Evolutionary conservation across 1,140 invertebrate genomes (phyloP).

Genomic region (Nasonia giraulti): DNA sequence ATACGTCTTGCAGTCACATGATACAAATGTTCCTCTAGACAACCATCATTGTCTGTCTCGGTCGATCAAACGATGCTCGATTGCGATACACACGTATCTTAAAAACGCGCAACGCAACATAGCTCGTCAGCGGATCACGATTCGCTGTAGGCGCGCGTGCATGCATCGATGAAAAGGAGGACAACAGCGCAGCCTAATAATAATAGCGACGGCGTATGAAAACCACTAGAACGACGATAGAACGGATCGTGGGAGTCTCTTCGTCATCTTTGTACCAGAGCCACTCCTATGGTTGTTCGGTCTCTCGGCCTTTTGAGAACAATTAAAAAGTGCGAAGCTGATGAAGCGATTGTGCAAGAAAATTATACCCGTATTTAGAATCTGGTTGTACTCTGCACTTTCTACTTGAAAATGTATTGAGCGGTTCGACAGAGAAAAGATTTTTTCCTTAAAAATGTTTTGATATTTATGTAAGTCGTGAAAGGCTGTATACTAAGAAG

Average conservation of each 20-base stretch:
- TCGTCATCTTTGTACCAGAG: not conserved
- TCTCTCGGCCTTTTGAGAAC: not conserved
- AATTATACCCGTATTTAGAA: not conserved
- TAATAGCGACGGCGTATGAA: conserved; percentile 21
- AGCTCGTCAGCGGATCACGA: not conserved
- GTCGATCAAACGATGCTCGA: too few species aligned
- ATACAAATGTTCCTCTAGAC: not conserved
- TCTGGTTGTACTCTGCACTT: not conserved
- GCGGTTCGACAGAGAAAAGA: not conserved
- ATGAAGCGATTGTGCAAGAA: not conserved
- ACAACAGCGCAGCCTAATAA: not conserved
- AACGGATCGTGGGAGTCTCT: conserved; percentile 9
- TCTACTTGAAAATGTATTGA: not conserved
- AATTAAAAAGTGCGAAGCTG: not conserved
- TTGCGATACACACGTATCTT: too few species aligned
- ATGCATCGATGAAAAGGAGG: conserved; percentile 3
- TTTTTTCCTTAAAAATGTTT: not conserved
- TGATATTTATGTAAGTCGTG: not conserved
- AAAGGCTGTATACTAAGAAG: not conserved
- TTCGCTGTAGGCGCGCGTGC: not conserved
- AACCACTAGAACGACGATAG: not conserved
- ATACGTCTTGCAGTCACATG: not conserved
- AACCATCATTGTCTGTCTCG: too few species aligned
- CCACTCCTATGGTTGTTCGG: too few species aligned
- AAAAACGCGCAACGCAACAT: not conserved